phyloP scores from a whole-genome alignment of 1,140 invertebrate genomes.

The Bombus pascuorum region DNA sequence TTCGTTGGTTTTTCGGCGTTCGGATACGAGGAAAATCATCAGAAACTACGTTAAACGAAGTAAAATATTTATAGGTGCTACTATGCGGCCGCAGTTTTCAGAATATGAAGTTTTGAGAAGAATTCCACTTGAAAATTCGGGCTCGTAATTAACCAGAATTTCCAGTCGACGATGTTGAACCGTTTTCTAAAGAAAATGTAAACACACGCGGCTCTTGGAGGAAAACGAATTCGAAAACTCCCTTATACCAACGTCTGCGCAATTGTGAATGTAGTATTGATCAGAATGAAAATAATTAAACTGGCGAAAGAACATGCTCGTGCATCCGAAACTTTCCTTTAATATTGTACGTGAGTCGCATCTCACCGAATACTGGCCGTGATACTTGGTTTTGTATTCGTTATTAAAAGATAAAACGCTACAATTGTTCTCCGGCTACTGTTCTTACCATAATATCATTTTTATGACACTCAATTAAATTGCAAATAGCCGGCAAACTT shows the following conservation, averaged over 20 bases:
- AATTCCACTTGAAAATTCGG: background rate
- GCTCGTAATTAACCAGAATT: conserved; percentile 19
- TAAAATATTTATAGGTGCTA: conserved; percentile 18
- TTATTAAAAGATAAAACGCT: background rate
- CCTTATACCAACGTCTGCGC: background rate
- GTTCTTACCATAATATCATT: conserved; percentile 1
- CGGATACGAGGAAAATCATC: background rate
- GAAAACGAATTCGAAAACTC: background rate
- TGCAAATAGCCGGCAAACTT: conserved; percentile 1
- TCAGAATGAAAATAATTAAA: conserved; percentile 31
- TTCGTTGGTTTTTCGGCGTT: background rate
- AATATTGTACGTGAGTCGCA: conserved; percentile 20
- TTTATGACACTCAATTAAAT: conserved; percentile 28
- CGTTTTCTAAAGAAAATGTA: conserved; percentile 23
- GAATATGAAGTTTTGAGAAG: conserved; percentile 23
- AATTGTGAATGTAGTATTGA: conserved; percentile 26
- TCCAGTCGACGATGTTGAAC: conserved; percentile 1
- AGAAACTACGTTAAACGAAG: background rate
- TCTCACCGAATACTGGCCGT: background rate
- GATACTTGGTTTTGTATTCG: conserved; percentile 11
- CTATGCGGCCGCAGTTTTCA: background rate
- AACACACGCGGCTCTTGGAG: background rate
- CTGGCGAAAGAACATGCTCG: conserved; percentile 14
- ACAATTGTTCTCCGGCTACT: background rate
- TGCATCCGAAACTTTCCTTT: conserved; percentile 4